Evolutionary conservation across 2,797 vertebrate species (phyloP).

Genomic region (Diplodus puntazzo): DNA sequence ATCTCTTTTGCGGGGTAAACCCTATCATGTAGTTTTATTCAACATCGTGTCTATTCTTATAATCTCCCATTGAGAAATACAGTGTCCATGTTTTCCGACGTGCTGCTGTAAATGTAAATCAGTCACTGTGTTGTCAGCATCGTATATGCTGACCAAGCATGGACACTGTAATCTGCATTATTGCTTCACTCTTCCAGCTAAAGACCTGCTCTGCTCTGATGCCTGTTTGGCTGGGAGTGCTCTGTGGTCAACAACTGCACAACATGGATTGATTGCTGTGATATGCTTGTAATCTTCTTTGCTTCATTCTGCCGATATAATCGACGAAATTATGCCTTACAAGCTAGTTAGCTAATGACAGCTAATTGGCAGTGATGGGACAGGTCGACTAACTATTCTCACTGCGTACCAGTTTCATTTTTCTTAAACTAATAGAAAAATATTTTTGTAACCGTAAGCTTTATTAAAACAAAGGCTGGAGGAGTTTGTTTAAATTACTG

Average conservation of each 20-base stretch:
- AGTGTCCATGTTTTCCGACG: background rate
- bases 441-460: background rate
- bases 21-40: background rate
- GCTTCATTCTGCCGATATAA: background rate
- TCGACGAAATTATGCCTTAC: background rate
- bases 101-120: slow-evolving; percentile 24
- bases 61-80: slow-evolving; percentile 16
- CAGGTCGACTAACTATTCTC: background rate
- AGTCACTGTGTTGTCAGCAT: slow-evolving; percentile 14
- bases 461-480: too few species aligned
- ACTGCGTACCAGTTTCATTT: too few species aligned
- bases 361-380: background rate
- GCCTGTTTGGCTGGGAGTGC: background rate
- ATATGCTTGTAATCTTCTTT: background rate
- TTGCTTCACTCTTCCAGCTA: slow-evolving; percentile 13
- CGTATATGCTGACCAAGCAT: slow-evolving; percentile 12
- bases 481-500: background rate
- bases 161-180: slow-evolving; percentile 8
- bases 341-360: background rate
- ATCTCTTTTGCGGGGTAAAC: slow-evolving; percentile 18
- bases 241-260: slow-evolving; percentile 11
- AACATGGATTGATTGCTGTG: background rate
- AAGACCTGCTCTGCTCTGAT: background rate
- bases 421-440: background rate
- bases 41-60: slow-evolving; percentile 12